Evolutionary conservation across 2,113 vertebrate genomes (phyloP), one percentile per base, ranked within the genome.

Genomic region (Nesoenas mayeri): DNA sequence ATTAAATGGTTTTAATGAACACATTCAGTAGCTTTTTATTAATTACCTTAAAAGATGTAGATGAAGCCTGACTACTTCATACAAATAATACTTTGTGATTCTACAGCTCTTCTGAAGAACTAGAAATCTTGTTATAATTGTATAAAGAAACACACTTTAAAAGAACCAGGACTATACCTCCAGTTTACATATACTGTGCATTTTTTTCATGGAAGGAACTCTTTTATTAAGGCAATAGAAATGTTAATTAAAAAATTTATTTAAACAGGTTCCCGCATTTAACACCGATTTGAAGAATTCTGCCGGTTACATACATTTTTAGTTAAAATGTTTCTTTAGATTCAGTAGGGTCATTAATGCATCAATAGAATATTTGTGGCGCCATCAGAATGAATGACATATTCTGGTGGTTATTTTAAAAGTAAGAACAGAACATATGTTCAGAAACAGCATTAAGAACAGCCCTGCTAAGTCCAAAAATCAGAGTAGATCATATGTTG

Each of bases 371-470:
- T 91, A 87, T 69, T 85, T 94, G 84, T 66, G 36, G 65, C 85
- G 66, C 84, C 31, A 77, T 94, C 81, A 85, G 87, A 94, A 91
- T 88, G 70, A 93, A 82, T 75, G 93, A 92, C 93, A 89, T 89
- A 93, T 89, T 89, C 81, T 92, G 53, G 73, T 85, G 73, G 91
- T 92, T 91, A 95, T 96, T 97, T 96, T 94, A 91, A 92, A 95
- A 36, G 65, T 79, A 82, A 79, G 93, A 95, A 89, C 80, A 85
- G 93, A 95, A 87, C 3, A 79, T 95, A 96, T 89, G 89, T 89
- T 95, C 83, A 87, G 91, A 94, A 95, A 72, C 69, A 75, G 62
- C 66, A 65, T 79, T 89, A 77, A 92, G 84, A 97, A 82, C 44
- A 95, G 61, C 62, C 79, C 70, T 72, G 65, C 57, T 79, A 81